Percentiles rank a stretch among this genome's conserved stretches.
Conservation (phyloP, 1,140 invertebrate genomes). For the Paraescarpia echinospica region DNA sequence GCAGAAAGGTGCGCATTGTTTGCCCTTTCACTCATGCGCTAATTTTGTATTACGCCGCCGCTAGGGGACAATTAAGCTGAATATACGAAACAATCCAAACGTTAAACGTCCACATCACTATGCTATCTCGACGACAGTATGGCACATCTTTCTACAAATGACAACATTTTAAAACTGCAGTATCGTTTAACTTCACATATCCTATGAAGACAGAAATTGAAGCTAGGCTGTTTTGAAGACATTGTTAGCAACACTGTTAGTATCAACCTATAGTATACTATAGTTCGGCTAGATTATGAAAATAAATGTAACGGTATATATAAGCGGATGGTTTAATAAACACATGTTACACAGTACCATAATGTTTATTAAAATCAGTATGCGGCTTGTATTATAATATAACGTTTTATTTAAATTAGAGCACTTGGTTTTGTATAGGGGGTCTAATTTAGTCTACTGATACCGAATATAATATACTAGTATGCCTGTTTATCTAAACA, state of each 20-base stretch:
- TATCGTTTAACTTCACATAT: not conserved
- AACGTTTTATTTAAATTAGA: too few relatives aligned
- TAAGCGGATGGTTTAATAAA: not conserved
- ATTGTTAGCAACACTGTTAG: not conserved
- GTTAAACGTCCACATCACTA: not conserved
- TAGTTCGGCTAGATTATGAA: not conserved
- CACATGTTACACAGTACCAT: not conserved
- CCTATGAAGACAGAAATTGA: not conserved
- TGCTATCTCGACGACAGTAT: not conserved
- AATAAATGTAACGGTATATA: not conserved
- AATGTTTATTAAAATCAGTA: not conserved
- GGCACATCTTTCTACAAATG: not conserved
- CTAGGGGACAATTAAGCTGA: not conserved
- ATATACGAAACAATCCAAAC: constrained; percentile 1
- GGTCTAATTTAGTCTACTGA: too few relatives aligned
- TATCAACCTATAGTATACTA: not conserved
- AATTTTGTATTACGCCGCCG: not conserved
- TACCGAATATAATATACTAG: too few relatives aligned
- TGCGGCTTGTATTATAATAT: not conserved
- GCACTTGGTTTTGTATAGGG: too few relatives aligned
- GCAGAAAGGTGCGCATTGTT: not conserved
- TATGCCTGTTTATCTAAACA: too few relatives aligned
- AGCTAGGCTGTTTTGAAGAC: not conserved
- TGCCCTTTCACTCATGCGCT: not conserved
- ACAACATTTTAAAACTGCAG: not conserved